Base-by-base conservation (phyloP, 2,888 invertebrate genomes). In the Synanthedon formicaeformis region DNA sequence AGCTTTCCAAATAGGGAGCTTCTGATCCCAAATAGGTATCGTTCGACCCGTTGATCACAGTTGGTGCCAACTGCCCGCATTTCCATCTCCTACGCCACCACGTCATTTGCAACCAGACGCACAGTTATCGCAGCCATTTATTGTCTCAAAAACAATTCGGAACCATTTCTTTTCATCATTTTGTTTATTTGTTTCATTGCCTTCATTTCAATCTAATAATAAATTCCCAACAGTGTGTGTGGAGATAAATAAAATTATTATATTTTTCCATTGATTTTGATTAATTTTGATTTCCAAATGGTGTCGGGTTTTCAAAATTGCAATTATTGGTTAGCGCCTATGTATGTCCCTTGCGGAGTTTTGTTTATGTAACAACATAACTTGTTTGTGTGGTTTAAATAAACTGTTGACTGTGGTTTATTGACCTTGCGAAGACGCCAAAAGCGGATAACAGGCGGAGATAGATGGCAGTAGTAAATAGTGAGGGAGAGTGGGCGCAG, bases 1-100 rank as follows among this genome's bases (percentile, higher is more conserved):
- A 87, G 86, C 77, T 74, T 87, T 84, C 87, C 87, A 78, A 86
- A 87, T 87, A 85, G 78, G 87, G 85, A 60, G 60, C 58, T 61
- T 69, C 67, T 60, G 66, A 63, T 78, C 84, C 85, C 69, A 86
- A 86, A 86, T 86, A 83, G 87, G 87, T 75, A 80, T 68, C 71
- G 73, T 66, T 64, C 69, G 61, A 59, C 65, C 66, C 65, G 68
- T 65, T 67, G 67, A 49, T 60, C 56, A 65, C 63, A 64, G 66
- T 65, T 61, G 60, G 58, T 56, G 57, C 58, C 54, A 54, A 34
- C 54, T 50, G 53, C 55, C 51, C 50, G 59, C 61, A 18, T 16
- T 14, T 45, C 54, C 60, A 64, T 76, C 78, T 79, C 81, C 75
- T 82, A 79, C 82, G 79, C 73, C 81, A 73, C 73, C 66, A 67